Conservation (phyloP, 2,113 vertebrate genomes). For the Cyphomyrus plagiostoma region DNA sequence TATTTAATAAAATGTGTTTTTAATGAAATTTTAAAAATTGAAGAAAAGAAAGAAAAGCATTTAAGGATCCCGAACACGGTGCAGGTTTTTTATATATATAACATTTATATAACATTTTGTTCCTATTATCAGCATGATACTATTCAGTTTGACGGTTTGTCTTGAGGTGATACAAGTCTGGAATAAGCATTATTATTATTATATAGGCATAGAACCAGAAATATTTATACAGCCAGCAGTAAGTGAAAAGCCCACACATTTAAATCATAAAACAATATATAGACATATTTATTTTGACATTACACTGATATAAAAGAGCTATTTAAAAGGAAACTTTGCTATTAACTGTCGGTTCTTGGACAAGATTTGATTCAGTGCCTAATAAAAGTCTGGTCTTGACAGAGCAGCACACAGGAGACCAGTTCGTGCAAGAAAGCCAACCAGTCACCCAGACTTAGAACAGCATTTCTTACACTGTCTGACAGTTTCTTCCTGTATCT, state of each 20-base stretch:
- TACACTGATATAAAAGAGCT: neutral
- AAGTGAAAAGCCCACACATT: neutral
- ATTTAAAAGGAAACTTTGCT: neutral
- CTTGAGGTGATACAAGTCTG: neutral
- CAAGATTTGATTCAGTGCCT: neutral
- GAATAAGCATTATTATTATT: neutral
- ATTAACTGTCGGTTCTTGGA: neutral
- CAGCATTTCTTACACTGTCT: neutral
- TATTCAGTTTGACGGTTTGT: neutral
- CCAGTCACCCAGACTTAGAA: neutral
- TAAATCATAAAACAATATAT: neutral
- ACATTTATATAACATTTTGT: neutral
- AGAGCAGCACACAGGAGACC: neutral
- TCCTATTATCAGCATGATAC: neutral
- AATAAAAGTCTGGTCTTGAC: constrained; percentile 6
- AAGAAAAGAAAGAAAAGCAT: neutral
- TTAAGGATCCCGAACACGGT: neutral
- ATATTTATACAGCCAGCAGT: neutral
- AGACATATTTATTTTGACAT: neutral
- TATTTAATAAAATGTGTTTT: neutral
- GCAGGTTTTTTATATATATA: neutral
- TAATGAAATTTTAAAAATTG: neutral
- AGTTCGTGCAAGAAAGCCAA: neutral
- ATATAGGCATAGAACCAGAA: neutral
- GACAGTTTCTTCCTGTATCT: neutral